phyloP scores from a whole-genome alignment of 2,113 vertebrate genomes.

The Scartelaos histophorus region DNA sequence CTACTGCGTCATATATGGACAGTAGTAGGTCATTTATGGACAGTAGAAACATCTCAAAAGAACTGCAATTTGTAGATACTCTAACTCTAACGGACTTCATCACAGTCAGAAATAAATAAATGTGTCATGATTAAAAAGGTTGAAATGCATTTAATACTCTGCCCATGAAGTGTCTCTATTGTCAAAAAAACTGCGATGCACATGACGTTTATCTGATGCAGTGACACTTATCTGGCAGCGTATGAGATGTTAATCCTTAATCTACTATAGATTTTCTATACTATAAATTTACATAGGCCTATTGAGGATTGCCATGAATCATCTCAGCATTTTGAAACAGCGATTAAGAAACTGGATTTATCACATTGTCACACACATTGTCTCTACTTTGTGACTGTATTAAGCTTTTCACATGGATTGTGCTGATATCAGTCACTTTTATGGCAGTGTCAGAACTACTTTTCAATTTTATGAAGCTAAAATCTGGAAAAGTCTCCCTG shows the following conservation, averaged over 20 bases:
- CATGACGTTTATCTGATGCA: not conserved
- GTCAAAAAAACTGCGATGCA: not conserved
- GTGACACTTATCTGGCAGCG: conserved; percentile 39
- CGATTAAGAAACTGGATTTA: not conserved
- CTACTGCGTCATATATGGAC: not conserved
- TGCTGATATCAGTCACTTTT: not conserved
- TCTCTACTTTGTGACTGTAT: not conserved
- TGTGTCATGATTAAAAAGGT: not conserved
- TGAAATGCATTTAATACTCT: not conserved
- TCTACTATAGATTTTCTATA: not conserved
- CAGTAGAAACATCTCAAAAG: not conserved
- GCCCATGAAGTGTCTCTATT: not conserved
- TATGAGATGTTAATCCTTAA: conserved; percentile 23
- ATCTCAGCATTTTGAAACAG: not conserved
- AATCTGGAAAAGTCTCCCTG: too few species aligned
- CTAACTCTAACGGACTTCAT: not conserved
- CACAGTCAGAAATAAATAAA: too few species aligned
- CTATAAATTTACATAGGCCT: conserved; percentile 8
- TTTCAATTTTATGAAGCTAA: not conserved
- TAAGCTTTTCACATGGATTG: not conserved
- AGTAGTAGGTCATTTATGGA: not conserved
- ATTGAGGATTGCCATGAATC: conserved; percentile 4
- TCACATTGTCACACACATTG: conserved; percentile 1
- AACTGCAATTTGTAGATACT: not conserved
- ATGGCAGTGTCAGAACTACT: not conserved